Evolutionary conservation across 2,113 vertebrate genomes (phyloP).

Genomic region (Elephantulus edwardii): DNA sequence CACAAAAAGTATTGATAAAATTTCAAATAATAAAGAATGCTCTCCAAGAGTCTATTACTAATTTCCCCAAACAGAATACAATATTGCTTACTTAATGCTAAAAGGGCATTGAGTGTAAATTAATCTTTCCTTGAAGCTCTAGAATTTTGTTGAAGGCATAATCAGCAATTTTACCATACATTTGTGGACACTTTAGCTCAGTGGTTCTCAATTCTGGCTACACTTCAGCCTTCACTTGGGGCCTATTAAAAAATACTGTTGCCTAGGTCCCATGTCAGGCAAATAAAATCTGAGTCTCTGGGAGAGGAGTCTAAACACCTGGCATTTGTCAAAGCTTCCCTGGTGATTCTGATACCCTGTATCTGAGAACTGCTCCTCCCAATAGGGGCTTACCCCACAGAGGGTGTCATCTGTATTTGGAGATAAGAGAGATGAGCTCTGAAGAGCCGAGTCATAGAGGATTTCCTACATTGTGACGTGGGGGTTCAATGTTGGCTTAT

Average conservation of each 20-base stretch:
- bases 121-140: constrained; percentile 74
- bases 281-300: constrained; percentile 53
- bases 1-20: constrained; percentile 62
- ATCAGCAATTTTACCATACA: constrained; percentile 74
- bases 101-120: constrained; percentile 60
- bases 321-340: constrained; percentile 48
- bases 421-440: neutral
- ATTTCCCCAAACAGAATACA: constrained; percentile 70
- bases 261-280: constrained; percentile 58
- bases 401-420: neutral
- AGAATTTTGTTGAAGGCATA: constrained; percentile 75
- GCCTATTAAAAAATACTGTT: constrained; percentile 65
- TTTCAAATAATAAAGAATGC: constrained; percentile 66
- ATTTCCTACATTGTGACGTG: rapidly evolving
- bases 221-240: constrained; percentile 57
- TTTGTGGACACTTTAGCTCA: constrained; percentile 58
- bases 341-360: neutral
- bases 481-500: neutral
- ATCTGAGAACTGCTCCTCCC: neutral
- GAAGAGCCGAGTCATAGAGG: neutral
- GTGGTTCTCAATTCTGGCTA: constrained; percentile 52
- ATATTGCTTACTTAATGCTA: constrained; percentile 64
- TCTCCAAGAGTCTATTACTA: constrained; percentile 60
- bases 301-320: constrained; percentile 15
- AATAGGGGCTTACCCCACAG: neutral